Base-by-base conservation (phyloP, 2,888 invertebrate genomes). In the Apamea epomidion region DNA sequence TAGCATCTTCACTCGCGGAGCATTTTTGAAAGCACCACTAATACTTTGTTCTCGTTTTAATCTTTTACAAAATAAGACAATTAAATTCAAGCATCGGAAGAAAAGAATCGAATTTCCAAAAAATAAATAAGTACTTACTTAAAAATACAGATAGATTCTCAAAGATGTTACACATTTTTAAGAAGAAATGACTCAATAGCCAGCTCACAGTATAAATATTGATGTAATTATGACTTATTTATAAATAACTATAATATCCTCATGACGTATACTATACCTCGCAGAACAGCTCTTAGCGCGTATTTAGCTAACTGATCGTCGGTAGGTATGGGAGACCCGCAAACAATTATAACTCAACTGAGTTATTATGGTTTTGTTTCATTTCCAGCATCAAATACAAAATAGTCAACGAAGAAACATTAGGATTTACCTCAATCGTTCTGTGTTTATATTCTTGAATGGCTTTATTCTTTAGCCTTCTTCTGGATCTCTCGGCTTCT, bases 221-320 rank as follows among this genome's bases (percentile, higher is more conserved):
- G 37, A 51, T 65, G 62, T 62, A 25, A 29, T 16, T 42, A 60
- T 51, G 32, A 69, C 42, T 42, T 74, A 70, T 64, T 73, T 58
- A 12, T 72, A 58, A 58, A 60, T 67, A 69, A 51, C 68, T 74
- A 75, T 73, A 71, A 73, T 73, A 71, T 54, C 37, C 70, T 51
- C 1, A 48, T 75, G 80, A 78, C 72, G 71, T 71, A 2, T 12
- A 60, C 14, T 60, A 29, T 42, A 69, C 18, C 6, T 21, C n/a
- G 68, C 42, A 18, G 18, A 48, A 14, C 54, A 37, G 58, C 18
- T 42, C 62, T 62, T 25, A 67, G 70, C 76, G 88, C 81, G 81
- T 82, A 82, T 80, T 75, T 71, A 58, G 74, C 78, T 77, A 76
- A 82, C 67, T 54, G 65, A 81, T 85, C 51, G 70, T n/a, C 45